These are phyloP conservation scores for Rhynchomys soricoides DNA, from an alignment of 2,113 vertebrate species.

Conservation along the genomic window DNA sequence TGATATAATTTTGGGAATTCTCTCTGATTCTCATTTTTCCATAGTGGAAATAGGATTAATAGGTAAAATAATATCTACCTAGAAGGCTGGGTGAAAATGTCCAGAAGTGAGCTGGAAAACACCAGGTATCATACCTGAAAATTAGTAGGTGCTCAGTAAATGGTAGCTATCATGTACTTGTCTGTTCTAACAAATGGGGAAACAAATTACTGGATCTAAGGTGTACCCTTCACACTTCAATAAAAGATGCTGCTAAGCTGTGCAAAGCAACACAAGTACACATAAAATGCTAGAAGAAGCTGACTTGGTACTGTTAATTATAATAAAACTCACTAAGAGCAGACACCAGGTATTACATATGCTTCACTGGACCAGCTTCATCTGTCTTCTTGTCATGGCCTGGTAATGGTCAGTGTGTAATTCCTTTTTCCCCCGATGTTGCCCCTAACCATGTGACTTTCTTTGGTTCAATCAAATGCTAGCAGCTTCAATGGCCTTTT, in stretches of 20 bases:
- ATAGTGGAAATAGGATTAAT: neutral
- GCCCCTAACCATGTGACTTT: neutral
- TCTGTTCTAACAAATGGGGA: neutral
- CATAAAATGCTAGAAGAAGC: neutral
- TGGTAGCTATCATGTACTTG: neutral
- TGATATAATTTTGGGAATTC: neutral
- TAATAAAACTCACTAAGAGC: neutral
- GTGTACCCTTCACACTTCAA: neutral
- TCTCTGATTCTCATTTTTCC: neutral
- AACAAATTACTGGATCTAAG: neutral
- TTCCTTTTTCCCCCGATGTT: neutral
- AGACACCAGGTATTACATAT: neutral
- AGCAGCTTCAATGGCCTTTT: neutral
- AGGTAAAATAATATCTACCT: neutral
- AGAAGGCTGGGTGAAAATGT: neutral
- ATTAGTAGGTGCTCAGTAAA: constrained; percentile 20
- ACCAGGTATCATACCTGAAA: neutral
- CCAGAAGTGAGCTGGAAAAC: neutral
- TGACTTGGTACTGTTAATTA: neutral
- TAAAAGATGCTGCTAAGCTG: neutral
- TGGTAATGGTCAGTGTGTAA: neutral
- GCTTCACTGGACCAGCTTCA: neutral
- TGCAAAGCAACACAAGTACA: neutral
- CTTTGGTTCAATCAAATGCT: neutral
- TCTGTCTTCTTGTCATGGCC: neutral